Evolutionary conservation across 35 echinoderm and acorn worm species (phyloP).

Genomic region (Lytechinus pictus): DNA sequence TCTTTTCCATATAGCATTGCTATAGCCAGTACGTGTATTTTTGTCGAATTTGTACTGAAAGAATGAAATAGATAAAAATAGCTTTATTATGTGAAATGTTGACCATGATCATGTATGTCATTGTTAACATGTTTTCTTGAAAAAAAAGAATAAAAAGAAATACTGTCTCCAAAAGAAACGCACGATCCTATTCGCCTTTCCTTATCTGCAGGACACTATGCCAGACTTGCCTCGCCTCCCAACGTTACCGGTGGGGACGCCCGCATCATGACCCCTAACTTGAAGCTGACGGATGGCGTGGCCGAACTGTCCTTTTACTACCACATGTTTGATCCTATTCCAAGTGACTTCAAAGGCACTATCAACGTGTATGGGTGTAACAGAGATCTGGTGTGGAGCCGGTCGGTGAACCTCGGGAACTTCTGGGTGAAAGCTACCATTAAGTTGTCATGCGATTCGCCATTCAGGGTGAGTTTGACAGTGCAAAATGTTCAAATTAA

Average conservation of each 20-base stretch:
- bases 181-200: background rate
- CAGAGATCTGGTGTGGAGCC: slow-evolving; percentile 49
- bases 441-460: slow-evolving; percentile 46
- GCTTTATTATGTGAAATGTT: too few relatives aligned
- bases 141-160: too few relatives aligned
- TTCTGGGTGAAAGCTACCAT: slow-evolving; percentile 59
- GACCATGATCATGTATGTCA: too few relatives aligned
- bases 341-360: slow-evolving; percentile 7
- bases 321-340: slow-evolving; percentile 68
- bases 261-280: slow-evolving; percentile 71
- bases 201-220: slow-evolving; percentile 53
- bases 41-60: too few relatives aligned
- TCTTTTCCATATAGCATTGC: too few relatives aligned
- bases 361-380: slow-evolving; percentile 65
- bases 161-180: background rate
- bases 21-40: too few relatives aligned
- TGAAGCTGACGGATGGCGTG: slow-evolving; percentile 48
- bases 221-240: slow-evolving; percentile 33
- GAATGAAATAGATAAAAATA: too few relatives aligned
- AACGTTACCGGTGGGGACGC: slow-evolving; percentile 55
- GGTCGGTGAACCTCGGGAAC: slow-evolving; percentile 46
- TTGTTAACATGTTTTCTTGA: too few relatives aligned
- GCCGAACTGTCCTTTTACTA: slow-evolving; percentile 79
- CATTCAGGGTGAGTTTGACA: slow-evolving; percentile 57
- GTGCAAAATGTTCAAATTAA: too few relatives aligned